Evolutionary conservation across 2,888 invertebrate species (phyloP).

Genomic region (Epicampocera succincta): DNA sequence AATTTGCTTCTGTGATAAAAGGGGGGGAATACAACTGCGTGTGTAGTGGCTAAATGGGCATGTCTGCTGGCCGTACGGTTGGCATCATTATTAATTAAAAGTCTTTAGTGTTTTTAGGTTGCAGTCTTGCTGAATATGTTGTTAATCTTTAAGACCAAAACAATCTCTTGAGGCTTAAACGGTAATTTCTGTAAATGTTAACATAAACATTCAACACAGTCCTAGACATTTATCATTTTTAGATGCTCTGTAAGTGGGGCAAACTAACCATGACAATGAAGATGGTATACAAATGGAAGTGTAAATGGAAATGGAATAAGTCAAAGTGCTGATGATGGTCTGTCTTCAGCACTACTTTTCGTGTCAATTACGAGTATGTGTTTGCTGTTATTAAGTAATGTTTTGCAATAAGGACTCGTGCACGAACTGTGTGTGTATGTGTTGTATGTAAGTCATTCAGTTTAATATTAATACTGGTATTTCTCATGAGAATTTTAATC

Average conservation of each 20-base stretch:
- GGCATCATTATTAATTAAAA: slow-evolving; percentile 67
- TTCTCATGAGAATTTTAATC: slow-evolving; percentile 76
- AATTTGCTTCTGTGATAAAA: background rate
- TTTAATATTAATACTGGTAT: slow-evolving; percentile 70
- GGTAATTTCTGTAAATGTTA: slow-evolving; percentile 69
- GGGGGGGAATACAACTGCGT: slow-evolving; percentile 1
- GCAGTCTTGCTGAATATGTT: slow-evolving; percentile 11
- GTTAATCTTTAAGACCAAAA: slow-evolving; percentile 56
- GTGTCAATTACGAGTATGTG: background rate
- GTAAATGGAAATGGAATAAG: too few relatives aligned
- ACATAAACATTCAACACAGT: slow-evolving; percentile 62
- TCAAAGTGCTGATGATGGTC: slow-evolving; percentile 29
- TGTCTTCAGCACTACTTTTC: slow-evolving; percentile 11
- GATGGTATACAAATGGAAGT: slow-evolving; percentile 32
- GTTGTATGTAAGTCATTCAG: slow-evolving; percentile 59
- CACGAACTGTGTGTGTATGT: slow-evolving; percentile 16
- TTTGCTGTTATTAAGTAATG: slow-evolving; percentile 53
- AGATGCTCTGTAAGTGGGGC: slow-evolving; percentile 14
- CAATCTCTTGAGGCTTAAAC: slow-evolving; percentile 64
- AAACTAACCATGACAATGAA: slow-evolving; percentile 18
- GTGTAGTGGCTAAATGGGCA: slow-evolving; percentile 26
- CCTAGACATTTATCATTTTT: slow-evolving; percentile 65
- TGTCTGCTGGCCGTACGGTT: slow-evolving; percentile 40
- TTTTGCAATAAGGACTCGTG: slow-evolving; percentile 53
- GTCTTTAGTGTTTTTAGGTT: slow-evolving; percentile 18